Evolutionary conservation across 2,888 invertebrate genomes (phyloP).

Genomic region (Tiliacea aurago): DNA sequence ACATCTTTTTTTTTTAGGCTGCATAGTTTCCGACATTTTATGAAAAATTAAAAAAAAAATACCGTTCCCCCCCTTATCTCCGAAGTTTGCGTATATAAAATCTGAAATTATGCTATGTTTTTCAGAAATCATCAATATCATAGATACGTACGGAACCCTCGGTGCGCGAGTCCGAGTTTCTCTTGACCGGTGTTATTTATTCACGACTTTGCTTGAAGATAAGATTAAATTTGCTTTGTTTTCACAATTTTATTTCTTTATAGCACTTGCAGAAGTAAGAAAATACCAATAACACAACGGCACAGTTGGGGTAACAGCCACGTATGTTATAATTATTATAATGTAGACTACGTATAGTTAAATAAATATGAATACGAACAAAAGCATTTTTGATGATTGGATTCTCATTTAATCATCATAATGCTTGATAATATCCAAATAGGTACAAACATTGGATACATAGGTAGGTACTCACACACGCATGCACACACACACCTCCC

Average conservation of each 20-base stretch:
- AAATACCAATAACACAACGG: slow-evolving; percentile 9
- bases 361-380: neutral
- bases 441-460: slow-evolving; percentile 2
- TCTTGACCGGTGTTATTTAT: no score
- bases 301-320: neutral
- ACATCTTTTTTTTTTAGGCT: no score
- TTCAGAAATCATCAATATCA: no score
- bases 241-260: slow-evolving; percentile 11
- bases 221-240: slow-evolving; percentile 20
- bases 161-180: no score
- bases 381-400: slow-evolving; percentile 55
- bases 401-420: slow-evolving; percentile 42
- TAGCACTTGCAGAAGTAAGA: slow-evolving; percentile 2
- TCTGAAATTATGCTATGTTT: no score
- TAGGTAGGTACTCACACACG: neutral
- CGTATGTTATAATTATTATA: neutral
- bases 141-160: no score
- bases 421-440: slow-evolving; percentile 41
- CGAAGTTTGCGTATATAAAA: no score
- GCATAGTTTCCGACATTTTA: no score
- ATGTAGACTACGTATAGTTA: neutral
- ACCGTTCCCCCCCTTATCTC: no score
- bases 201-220: slow-evolving; percentile 40
- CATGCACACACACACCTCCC: no score
- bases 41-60: no score